These are phyloP conservation scores for Agrochola lychnidis DNA, from an alignment of 2,888 invertebrate species.

Conservation along the genomic window DNA sequence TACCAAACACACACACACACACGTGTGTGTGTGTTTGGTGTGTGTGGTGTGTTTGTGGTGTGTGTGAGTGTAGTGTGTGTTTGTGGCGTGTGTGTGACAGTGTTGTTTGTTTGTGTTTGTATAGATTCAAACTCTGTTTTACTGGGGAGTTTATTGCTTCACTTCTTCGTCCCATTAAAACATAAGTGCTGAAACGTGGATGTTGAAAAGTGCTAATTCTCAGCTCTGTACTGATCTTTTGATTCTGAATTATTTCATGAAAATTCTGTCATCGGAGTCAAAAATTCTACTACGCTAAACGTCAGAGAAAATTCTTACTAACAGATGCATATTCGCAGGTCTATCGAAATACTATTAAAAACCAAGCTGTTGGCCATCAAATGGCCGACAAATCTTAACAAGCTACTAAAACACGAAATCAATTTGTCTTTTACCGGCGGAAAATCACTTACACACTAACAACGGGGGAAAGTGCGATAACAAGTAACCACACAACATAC, in stretches of 20 bases:
- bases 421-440: conserved; percentile 20
- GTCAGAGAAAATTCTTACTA: neutral
- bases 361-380: neutral
- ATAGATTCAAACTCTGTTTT: neutral
- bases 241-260: neutral
- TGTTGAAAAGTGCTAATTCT: too few species aligned
- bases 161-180: neutral
- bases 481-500: conserved; percentile 43
- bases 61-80: too few species aligned
- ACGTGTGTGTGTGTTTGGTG: too few species aligned
- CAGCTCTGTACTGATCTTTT: too few species aligned
- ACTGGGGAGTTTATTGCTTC: neutral
- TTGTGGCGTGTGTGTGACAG: too few species aligned
- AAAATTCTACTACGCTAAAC: neutral
- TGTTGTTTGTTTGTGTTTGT: neutral
- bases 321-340: too few species aligned
- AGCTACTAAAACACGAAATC: conserved; percentile 4
- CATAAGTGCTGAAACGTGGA: neutral
- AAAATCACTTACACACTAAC: conserved; percentile 10
- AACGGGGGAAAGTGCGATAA: conserved; percentile 52
- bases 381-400: neutral
- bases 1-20: too few species aligned
- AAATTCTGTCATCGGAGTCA: neutral
- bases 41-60: too few species aligned
- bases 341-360: neutral